phyloP scores from a whole-genome alignment of 1,140 invertebrate genomes.

The Paralvinella palmiformis region DNA sequence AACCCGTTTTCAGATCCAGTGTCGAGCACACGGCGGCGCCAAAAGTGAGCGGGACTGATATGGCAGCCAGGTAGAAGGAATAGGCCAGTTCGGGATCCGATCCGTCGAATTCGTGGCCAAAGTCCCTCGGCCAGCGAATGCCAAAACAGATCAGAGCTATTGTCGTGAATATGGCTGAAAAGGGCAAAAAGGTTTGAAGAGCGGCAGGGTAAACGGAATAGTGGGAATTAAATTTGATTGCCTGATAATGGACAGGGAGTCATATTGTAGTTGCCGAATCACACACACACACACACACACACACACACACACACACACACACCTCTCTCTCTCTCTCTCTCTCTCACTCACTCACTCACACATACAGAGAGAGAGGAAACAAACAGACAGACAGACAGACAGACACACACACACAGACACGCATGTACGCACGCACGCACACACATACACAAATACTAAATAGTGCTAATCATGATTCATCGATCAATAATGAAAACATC shows the following conservation, averaged over 20 bases:
- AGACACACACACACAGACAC: too few relatives aligned
- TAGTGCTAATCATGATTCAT: too few relatives aligned
- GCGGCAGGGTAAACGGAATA: background rate
- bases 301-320: too few relatives aligned
- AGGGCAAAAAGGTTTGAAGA: background rate
- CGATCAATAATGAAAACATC: too few relatives aligned
- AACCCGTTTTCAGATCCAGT: too few relatives aligned
- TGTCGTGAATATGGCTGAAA: background rate
- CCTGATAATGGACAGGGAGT: background rate
- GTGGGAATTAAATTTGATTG: background rate
- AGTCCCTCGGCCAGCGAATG: conserved; percentile 7
- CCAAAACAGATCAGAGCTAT: conserved; percentile 9
- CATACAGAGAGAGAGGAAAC: too few relatives aligned
- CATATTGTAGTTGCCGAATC: background rate
- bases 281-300: too few relatives aligned
- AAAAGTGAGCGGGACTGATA: conserved; percentile 9
- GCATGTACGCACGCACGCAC: too few relatives aligned
- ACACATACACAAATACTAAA: too few relatives aligned
- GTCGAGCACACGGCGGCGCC: background rate
- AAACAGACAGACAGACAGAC: too few relatives aligned
- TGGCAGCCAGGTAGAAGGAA: conserved; percentile 12
- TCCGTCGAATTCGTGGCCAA: background rate
- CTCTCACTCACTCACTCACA: too few relatives aligned
- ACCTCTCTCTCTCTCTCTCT: too few relatives aligned
- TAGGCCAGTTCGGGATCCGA: background rate